Conservation (phyloP, 53 echinoderm and acorn worm genomes). For the Paelopatides confundens region DNA sequence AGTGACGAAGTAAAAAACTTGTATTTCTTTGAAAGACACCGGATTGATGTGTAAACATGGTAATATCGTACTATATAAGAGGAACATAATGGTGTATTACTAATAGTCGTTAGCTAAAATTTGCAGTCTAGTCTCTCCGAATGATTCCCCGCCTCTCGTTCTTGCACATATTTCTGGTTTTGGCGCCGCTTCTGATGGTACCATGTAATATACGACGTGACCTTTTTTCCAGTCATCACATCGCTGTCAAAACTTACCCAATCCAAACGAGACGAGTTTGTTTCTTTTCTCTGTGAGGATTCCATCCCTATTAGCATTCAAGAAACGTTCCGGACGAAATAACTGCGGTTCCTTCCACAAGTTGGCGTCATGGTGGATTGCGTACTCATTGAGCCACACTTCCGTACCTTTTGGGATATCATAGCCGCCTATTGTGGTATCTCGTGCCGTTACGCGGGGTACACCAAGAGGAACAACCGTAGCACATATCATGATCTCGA, state of each 20-base stretch:
- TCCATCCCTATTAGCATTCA: slow-evolving; percentile 21
- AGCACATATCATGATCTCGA: slow-evolving; percentile 57
- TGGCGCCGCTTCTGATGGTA: too few relatives aligned
- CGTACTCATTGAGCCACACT: slow-evolving; percentile 66
- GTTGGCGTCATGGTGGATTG: slow-evolving; percentile 55
- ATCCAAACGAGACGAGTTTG: slow-evolving; percentile 56
- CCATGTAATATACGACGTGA: too few relatives aligned
- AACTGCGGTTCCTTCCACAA: slow-evolving; percentile 51
- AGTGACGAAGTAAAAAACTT: too few relatives aligned
- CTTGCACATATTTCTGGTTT: too few relatives aligned
- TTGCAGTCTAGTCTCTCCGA: too few relatives aligned
- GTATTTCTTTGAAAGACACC: too few relatives aligned
- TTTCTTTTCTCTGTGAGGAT: slow-evolving; percentile 40
- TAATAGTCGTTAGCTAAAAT: too few relatives aligned
- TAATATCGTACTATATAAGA: too few relatives aligned
- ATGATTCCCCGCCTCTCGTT: too few relatives aligned
- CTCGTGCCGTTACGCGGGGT: slow-evolving; percentile 51
- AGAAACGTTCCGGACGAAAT: slow-evolving; percentile 57
- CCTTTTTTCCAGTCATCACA: too few relatives aligned
- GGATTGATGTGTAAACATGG: too few relatives aligned
- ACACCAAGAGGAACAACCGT: slow-evolving; percentile 54
- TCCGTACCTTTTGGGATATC: slow-evolving; percentile 62
- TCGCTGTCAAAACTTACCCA: slow-evolving; percentile 55
- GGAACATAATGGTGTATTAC: too few relatives aligned
- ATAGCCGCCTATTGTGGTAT: slow-evolving; percentile 40